Evolutionary conservation across 92 coral and sea anemone genomes (phyloP).

Genomic region (Zoanthus sansibaricus): DNA sequence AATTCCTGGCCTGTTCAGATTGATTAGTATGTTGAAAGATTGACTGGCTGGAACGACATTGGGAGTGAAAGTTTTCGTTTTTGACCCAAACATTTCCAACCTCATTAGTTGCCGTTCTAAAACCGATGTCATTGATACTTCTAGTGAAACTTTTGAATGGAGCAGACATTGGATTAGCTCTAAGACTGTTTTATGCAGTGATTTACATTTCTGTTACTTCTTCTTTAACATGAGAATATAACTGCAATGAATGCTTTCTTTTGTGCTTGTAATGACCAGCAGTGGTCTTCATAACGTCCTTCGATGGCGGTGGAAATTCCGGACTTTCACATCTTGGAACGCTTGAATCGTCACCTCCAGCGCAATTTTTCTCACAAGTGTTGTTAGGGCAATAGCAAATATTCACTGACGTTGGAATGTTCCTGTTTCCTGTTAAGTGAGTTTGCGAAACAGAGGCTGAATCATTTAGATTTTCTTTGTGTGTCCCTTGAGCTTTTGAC

Average conservation of each 20-base stretch:
- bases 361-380: neutral
- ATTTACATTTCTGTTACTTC: neutral
- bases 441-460: neutral
- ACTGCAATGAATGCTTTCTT: neutral
- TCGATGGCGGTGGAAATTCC: conserved; percentile 12
- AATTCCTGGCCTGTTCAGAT: too few relatives aligned
- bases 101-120: neutral
- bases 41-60: neutral
- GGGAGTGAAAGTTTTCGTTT: neutral
- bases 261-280: neutral
- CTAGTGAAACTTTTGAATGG: neutral
- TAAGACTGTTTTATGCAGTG: neutral
- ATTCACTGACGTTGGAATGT: neutral
- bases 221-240: neutral
- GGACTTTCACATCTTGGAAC: neutral
- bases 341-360: neutral
- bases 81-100: neutral
- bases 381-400: neutral
- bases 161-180: neutral
- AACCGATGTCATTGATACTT: neutral
- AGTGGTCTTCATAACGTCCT: neutral
- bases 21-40: neutral
- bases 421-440: neutral
- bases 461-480: neutral
- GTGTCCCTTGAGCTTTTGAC: neutral